These are phyloP conservation scores for Gallinago solitaria DNA, from an alignment of 2,797 vertebrate species.

Conservation along the genomic window DNA sequence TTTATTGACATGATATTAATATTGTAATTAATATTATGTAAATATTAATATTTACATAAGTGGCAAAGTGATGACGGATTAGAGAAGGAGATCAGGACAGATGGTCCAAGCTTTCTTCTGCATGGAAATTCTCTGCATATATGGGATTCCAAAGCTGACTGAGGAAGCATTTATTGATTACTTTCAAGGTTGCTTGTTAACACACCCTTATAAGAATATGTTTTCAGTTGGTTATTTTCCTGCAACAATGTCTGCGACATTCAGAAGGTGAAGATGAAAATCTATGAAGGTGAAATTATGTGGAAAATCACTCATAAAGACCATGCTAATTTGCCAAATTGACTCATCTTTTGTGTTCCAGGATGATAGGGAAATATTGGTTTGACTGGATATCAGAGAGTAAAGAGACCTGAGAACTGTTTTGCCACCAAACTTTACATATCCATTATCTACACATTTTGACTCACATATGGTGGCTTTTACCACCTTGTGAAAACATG, in stretches of 20 bases:
- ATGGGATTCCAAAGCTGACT: background rate
- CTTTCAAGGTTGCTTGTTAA: conserved; percentile 12
- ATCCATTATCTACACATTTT: background rate
- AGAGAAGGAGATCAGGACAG: background rate
- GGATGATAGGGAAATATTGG: background rate
- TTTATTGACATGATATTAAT: background rate
- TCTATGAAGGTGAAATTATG: background rate
- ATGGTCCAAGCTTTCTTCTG: background rate
- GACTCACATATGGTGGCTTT: background rate
- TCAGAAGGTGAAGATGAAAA: background rate
- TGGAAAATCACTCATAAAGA: background rate
- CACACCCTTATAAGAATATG: background rate
- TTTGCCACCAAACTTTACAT: background rate
- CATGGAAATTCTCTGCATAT: background rate
- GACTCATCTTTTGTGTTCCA: background rate
- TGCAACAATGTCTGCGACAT: background rate
- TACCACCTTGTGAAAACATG: background rate
- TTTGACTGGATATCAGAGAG: background rate
- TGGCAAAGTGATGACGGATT: background rate
- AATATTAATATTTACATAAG: no score
- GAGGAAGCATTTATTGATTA: background rate
- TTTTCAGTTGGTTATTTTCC: background rate
- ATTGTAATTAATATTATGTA: no score
- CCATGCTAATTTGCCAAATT: background rate
- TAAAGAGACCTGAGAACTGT: background rate